Evolutionary conservation across 2,797 vertebrate species (phyloP).

Genomic region (Xyrichtys novacula): DNA sequence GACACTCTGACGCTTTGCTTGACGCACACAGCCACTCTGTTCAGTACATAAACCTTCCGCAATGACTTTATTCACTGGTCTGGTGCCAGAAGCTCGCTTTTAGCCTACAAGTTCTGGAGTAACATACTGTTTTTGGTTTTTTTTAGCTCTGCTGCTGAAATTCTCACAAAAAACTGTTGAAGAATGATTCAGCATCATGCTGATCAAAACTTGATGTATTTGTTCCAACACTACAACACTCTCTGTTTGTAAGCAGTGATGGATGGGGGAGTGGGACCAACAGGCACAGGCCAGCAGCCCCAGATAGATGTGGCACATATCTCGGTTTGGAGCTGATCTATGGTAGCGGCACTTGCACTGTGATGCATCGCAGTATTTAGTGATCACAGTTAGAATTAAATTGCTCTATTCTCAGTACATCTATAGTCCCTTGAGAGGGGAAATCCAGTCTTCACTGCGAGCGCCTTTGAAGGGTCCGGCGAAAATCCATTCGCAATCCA

Average conservation of each 20-base stretch:
- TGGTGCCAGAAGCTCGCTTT: conserved; percentile 47
- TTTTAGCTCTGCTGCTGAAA: conserved; percentile 17
- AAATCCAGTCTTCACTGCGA: conserved; percentile 80
- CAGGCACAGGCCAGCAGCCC: conserved; percentile 50
- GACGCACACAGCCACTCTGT: conserved; percentile 67
- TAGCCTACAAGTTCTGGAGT: conserved; percentile 18
- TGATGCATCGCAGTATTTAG: conserved; percentile 87
- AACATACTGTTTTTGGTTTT: conserved; percentile 1
- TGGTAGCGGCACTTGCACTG: conserved; percentile 51
- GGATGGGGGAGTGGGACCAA: conserved; percentile 58
- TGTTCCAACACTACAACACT: conserved; percentile 47
- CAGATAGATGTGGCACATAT: conserved; percentile 73
- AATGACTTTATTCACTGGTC: conserved; percentile 61
- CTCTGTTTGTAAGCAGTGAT: conserved; percentile 69
- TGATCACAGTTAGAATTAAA: conserved; percentile 86
- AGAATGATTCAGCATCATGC: conserved; percentile 68
- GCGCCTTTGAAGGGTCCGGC: conserved; percentile 79
- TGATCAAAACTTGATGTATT: conserved; percentile 47
- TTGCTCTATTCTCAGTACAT: conserved; percentile 83
- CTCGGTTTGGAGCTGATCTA: conserved; percentile 68
- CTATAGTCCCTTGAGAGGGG: conserved; percentile 76
- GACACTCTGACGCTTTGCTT: conserved; percentile 39
- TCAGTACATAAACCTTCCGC: conserved; percentile 65
- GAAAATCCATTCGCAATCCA: conserved; percentile 86
- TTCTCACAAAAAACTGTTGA: conserved; percentile 21